Evolutionary conservation across 2,888 invertebrate species (phyloP), one percentile per base, ranked within the genome.

Genomic region (Cynaeus angustus): DNA sequence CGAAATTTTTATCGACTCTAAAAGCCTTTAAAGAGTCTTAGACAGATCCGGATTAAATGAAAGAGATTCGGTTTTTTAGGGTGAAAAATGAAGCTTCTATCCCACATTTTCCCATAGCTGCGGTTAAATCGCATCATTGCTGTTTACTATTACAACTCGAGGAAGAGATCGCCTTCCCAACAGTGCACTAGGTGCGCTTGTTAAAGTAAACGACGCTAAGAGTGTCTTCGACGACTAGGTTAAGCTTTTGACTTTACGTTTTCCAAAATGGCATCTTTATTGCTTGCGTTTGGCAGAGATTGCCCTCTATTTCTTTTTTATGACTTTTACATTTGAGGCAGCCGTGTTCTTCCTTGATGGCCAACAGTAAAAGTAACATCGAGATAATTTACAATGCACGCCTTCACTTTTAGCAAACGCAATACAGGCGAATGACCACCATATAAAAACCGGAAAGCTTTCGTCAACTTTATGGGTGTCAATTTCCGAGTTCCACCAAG

Each of bases 371-470:
- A 74, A 73, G 55, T 66, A 73, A 65, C 72, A 70, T 73, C 68
- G 66, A 68, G 67, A 73, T 74, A 74, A 73, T 74, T 74, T 73
- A 72, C 73, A 72, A 72, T 70, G 66, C 69, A 70, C 74, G 74
- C 74, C 74, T 73, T 68, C 56, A 65, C 73, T 73, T 67, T 74
- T 71, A 73, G 68, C 70, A 45, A 68, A 61, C 62, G 62, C 70
- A 71, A 66, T 69, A 59, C 68, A 14, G 33, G 43, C 30, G 56
- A 69, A 73, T 71, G 72, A 70, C 72, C 68, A 38, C 13, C 53
- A 28, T 52, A 64, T 66, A 55, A 68, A 71, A 68, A 53, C 55
- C 33, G 48, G 58, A 66, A 68, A 70, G 67, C 37, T 46, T 48
- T 65, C 66, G 50, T 70, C 70, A 50, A 52, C 50, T 70, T 70